Evolutionary conservation across 2,888 invertebrate species (phyloP), one percentile per base, ranked within the genome.

Genomic region (Idaea biselata): DNA sequence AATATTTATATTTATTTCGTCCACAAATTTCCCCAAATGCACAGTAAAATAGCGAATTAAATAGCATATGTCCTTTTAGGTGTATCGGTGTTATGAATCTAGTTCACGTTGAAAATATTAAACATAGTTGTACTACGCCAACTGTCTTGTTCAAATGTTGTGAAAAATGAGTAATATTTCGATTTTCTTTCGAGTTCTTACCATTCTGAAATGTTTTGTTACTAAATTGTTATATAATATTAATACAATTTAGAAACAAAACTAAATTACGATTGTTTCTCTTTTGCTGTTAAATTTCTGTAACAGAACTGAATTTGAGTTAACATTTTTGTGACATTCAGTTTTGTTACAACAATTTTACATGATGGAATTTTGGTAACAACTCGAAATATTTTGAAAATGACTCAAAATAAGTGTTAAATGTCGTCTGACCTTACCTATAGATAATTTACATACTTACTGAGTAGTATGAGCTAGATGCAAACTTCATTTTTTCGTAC

Each of bases 401-500:
- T 44, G 14, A 44, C 44, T 44, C 44, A 44, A 44, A 44, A 44
- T 44, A 44, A 44, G 44, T 44, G 44, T 44, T 44, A 44, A 44
- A 44, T 44, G 44, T 44, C 44, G 44, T 44, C 44, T 44, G 44
- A 44, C 44, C 44, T 44, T 44, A 44, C 44, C 25, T 25, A 25
- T 44, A 44, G 44, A 44, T 87, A 83, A 81, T 84, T 88, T 86
- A 81, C 81, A 82, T 83, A 84, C 81, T 79, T 86, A 84, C 82
- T 85, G 80, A 79, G 90, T 92, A 91, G 91, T 88, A 83, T 76
- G 89, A 88, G 92, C 92, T 92, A 92, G 92, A 87, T 91, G 90
- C 91, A 88, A 86, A 83, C 85, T 84, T 89, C 79, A 84, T 88
- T 90, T 89, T 89, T 91, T 89, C 88, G 84, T 90, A 91, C 91